Conservation (phyloP, 2,797 vertebrate genomes). For the Anguilla anguilla region DNA sequence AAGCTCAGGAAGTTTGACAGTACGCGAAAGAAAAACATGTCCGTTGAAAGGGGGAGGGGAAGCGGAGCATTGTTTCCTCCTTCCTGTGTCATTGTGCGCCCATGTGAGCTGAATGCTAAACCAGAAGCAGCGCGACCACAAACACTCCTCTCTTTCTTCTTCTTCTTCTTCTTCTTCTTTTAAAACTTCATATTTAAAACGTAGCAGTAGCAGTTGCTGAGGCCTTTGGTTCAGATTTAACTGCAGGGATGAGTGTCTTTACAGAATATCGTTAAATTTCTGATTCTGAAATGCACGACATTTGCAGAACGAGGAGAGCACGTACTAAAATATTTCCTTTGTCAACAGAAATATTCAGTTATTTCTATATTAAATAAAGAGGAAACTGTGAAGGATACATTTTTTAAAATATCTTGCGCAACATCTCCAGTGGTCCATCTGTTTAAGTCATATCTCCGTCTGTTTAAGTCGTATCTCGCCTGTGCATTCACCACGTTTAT, state of each 20-base stretch:
- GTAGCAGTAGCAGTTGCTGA: conserved; percentile 18
- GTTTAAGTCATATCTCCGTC: background rate
- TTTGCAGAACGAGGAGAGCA: background rate
- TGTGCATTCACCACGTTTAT: conserved; percentile 15
- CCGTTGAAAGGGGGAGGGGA: conserved; percentile 70
- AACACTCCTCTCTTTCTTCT: conserved; percentile 27
- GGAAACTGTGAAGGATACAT: background rate
- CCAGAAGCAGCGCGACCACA: conserved; percentile 42
- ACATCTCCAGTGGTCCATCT: background rate
- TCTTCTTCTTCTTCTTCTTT: conserved; percentile 10
- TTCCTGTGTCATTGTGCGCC: conserved; percentile 74
- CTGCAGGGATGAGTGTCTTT: conserved; percentile 1
- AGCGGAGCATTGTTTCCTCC: conserved; percentile 72
- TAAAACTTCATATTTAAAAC: conserved; percentile 18
- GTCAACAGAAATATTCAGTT: background rate
- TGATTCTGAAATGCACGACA: background rate
- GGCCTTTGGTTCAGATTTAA: background rate
- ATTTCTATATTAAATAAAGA: background rate
- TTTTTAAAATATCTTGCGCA: background rate
- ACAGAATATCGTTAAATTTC: background rate
- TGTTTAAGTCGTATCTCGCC: conserved; percentile 13
- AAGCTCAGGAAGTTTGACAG: conserved; percentile 78
- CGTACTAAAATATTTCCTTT: background rate
- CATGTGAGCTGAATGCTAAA: conserved; percentile 60
- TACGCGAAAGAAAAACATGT: conserved; percentile 66